phyloP scores from a whole-genome alignment of 1,140 invertebrate species.

The Diuraphis noxia region DNA sequence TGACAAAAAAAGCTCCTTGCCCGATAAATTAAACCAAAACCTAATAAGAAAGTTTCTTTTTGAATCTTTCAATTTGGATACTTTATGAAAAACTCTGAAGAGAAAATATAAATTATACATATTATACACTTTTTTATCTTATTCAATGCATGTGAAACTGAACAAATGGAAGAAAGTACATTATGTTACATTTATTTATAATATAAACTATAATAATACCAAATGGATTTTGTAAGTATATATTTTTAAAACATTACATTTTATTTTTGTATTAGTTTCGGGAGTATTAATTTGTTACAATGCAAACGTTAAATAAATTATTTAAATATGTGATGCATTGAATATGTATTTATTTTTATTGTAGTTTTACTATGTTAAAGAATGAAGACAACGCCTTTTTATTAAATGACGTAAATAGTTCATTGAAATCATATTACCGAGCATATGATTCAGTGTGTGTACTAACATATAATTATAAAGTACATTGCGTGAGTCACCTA shows the following conservation, averaged over 20 bases:
- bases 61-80: conserved; percentile 31
- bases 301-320: neutral
- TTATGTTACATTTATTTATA: neutral
- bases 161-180: neutral
- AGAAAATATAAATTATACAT: conserved; percentile 6
- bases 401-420: neutral
- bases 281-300: neutral
- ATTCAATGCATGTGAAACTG: neutral
- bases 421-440: neutral
- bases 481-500: neutral
- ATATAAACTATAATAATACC: neutral
- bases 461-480: neutral
- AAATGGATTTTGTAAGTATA: neutral
- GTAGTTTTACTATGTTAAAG: neutral
- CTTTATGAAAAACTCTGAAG: conserved; percentile 16
- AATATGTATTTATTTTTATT: neutral
- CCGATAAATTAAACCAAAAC: conserved; percentile 48
- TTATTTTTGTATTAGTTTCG: neutral
- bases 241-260: neutral
- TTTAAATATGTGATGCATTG: neutral
- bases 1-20: neutral
- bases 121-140: neutral
- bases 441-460: neutral
- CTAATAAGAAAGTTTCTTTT: conserved; percentile 48
- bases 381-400: neutral